Evolutionary conservation across 2,113 vertebrate species (phyloP), one percentile per base, ranked within the genome.

Genomic region (Meriones unguiculatus): DNA sequence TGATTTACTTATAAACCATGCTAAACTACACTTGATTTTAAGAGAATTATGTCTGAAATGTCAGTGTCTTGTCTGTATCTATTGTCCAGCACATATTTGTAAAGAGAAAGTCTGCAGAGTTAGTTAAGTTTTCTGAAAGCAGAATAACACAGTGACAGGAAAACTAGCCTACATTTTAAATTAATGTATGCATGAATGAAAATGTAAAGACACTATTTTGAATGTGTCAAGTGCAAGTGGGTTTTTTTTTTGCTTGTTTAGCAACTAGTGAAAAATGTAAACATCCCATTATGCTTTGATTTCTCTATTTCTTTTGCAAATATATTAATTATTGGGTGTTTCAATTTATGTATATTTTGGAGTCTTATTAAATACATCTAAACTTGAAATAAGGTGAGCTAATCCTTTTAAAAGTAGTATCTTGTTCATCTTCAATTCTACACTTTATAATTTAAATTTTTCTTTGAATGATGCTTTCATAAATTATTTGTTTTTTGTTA

Each of bases 41-140:
- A 32, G 14, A 67, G n/a, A 95, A 90, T 89, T 97, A 25, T 89
- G 76, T 98, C 87, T 97, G 22, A 97, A 89, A 67, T 80, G 54
- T 73, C 24, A 73, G 25, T 3, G 8, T 64, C 65, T 92, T 94
- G 7, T 77, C 67, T 57, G 69, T 73, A 75, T 41, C 38, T 67
- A 30, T 20, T 87, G 38, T 62, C 57, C 75, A 92, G 35, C 35
- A 9, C 41, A 3, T 67, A 17, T 90, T 86, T 81, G n/a, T 52
- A 14, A 80, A 90, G 70, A 80, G 32, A 84, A 73, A 80, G n/a
- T 89, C n/a, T 35, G 82, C 77, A 25, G 0, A 88, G 69, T 76
- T 88, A 85, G 10, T 41, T 72, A 87, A 30, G 18, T 25, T 93
- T 90, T 90, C 28, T 54, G 32, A 90, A 97, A 87, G 1, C 15